These are phyloP conservation scores for Zaprionus davidi DNA, from an alignment of 1,140 invertebrate genomes.

Conservation along the genomic window DNA sequence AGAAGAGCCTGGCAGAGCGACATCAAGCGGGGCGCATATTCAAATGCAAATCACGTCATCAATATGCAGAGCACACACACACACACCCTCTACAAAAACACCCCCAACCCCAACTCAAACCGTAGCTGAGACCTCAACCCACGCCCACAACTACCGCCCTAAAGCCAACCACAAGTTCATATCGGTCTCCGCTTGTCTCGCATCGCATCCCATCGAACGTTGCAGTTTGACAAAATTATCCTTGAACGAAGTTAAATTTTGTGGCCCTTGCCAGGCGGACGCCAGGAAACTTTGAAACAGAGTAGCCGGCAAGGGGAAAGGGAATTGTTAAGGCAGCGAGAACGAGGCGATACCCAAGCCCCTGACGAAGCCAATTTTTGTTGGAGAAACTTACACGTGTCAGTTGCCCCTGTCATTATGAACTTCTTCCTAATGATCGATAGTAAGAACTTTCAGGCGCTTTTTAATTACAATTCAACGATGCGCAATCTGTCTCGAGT, in stretches of 20 bases:
- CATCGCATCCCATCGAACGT: constrained; percentile 49
- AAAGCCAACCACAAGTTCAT: constrained; percentile 29
- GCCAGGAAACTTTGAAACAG: constrained; percentile 27
- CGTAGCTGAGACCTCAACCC: background rate
- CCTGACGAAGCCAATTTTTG: constrained; percentile 45
- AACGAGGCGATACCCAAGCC: constrained; percentile 29
- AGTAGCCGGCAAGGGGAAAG: background rate
- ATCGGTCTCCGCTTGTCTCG: constrained; percentile 4
- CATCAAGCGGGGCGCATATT: constrained; percentile 65
- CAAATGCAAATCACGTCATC: constrained; percentile 83
- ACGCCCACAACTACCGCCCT: background rate
- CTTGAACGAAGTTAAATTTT: constrained; percentile 65
- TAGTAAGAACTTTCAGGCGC: constrained; percentile 47
- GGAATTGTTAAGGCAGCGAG: background rate
- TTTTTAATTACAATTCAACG: constrained; percentile 67
- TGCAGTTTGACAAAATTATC: constrained; percentile 81
- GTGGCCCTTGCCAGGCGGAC: constrained; percentile 45
- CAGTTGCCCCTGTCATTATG: constrained; percentile 53
- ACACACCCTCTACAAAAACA: constrained; percentile 3
- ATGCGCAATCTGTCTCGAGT: background rate
- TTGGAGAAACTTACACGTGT: constrained; percentile 62
- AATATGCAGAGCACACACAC: constrained; percentile 64
- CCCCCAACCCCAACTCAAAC: background rate
- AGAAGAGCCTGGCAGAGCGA: constrained; percentile 17
- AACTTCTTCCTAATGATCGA: constrained; percentile 62